These are phyloP conservation scores for Prolemur simus DNA, from an alignment of 2,113 vertebrate genomes.

Conservation along the genomic window DNA sequence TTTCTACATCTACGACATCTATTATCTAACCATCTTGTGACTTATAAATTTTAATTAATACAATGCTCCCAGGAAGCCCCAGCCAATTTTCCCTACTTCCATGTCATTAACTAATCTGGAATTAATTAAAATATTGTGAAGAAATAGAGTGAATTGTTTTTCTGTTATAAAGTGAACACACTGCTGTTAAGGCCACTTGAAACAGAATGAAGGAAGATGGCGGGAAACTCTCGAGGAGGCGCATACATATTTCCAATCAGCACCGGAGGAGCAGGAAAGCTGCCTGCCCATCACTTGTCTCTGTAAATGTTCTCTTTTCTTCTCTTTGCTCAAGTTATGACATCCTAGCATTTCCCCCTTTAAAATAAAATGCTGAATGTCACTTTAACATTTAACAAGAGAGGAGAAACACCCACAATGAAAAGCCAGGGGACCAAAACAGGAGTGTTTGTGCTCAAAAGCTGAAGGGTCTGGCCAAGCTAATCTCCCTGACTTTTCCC, in stretches of 20 bases:
- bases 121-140: background rate
- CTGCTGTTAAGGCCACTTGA: background rate
- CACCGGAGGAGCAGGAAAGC: too few species aligned
- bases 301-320: background rate
- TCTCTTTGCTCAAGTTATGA: background rate
- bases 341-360: background rate
- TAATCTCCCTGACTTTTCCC: constrained; percentile 18
- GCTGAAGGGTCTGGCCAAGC: background rate
- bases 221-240: background rate
- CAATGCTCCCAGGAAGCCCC: background rate
- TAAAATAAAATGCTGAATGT: background rate
- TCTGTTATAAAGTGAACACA: background rate
- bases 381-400: constrained; percentile 30
- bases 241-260: background rate
- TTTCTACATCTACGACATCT: background rate
- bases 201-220: background rate
- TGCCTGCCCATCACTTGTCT: background rate
- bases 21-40: background rate
- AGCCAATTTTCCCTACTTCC: background rate
- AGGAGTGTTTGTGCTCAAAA: background rate
- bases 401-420: background rate
- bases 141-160: background rate
- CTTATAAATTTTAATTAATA: background rate
- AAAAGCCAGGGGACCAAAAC: background rate
- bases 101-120: background rate